Conservation (phyloP, 2,113 vertebrate genomes). For the Neogale vison region DNA sequence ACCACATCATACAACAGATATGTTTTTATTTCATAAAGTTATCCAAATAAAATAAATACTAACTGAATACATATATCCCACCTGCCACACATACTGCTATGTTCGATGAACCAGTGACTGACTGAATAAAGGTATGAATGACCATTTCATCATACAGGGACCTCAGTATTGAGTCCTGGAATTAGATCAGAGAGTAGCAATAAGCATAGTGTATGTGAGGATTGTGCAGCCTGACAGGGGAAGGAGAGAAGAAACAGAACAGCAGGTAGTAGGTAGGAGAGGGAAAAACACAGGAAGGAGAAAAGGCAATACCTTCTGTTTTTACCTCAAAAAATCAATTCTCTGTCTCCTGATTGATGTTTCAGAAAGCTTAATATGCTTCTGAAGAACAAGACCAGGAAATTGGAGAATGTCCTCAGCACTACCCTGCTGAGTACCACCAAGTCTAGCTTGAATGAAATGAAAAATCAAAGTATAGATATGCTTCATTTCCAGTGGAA, state of each 20-base stretch:
- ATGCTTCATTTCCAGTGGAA: constrained; percentile 46
- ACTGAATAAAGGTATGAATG: not conserved
- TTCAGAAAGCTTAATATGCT: constrained; percentile 55
- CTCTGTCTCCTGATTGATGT: constrained; percentile 39
- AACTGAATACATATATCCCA: not conserved
- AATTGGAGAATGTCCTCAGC: constrained; percentile 44
- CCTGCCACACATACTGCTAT: not conserved
- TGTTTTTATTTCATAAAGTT: not conserved
- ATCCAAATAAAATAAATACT: not conserved
- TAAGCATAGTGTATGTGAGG: not conserved
- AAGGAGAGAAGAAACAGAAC: not conserved
- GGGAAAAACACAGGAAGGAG: constrained; percentile 16
- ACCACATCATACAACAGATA: not conserved
- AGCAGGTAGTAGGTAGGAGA: not conserved
- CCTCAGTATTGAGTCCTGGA: not conserved
- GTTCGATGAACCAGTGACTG: not conserved
- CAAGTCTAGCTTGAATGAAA: constrained; percentile 63
- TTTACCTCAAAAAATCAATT: constrained; percentile 46
- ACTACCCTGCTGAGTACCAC: constrained; percentile 52
- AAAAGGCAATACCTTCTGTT: constrained; percentile 40
- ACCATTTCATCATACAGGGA: not conserved
- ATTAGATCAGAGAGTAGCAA: not conserved
- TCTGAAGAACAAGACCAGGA: constrained; percentile 46
- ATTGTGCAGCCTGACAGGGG: not conserved
- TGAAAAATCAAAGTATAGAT: constrained; percentile 60